Conservation (phyloP, 1,140 invertebrate genomes). For the Homarus americanus region DNA sequence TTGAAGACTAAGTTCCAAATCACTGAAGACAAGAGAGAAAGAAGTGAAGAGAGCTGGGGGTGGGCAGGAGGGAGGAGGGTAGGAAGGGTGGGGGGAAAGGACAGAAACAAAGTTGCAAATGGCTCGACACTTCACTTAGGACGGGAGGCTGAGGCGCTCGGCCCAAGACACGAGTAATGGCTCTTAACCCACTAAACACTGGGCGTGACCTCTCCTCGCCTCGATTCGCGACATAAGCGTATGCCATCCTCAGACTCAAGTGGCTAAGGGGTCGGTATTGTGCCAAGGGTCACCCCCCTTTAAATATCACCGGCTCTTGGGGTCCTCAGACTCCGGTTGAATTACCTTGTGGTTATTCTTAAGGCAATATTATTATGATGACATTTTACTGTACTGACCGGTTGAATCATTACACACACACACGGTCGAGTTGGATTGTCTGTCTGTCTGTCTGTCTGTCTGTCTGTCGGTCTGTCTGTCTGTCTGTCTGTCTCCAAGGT, state of each 20-base stretch:
- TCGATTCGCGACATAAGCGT: not conserved
- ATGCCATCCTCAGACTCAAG: not conserved
- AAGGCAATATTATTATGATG: too few species aligned
- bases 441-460: too few species aligned
- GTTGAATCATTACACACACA: too few species aligned
- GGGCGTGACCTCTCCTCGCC: not conserved
- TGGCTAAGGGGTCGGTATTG: constrained; percentile 3
- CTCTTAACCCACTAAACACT: not conserved
- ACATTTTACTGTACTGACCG: too few species aligned
- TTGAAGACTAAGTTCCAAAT: too few species aligned
- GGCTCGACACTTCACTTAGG: not conserved
- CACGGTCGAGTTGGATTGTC: too few species aligned
- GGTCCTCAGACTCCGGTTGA: too few species aligned
- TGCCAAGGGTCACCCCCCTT: not conserved
- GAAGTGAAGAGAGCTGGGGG: too few species aligned
- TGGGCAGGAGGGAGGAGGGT: not conserved
- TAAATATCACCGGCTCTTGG: not conserved
- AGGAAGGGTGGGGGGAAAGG: not conserved
- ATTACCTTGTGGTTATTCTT: too few species aligned
- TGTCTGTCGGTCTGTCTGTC: too few species aligned
- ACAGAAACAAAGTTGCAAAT: not conserved
- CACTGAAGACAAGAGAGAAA: too few species aligned
- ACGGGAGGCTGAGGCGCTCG: not conserved
- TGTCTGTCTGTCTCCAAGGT: too few species aligned
- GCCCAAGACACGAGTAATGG: constrained; percentile 10